These are phyloP conservation scores for Progne subis DNA, from an alignment of 2,113 vertebrate genomes.

Conservation along the genomic window DNA sequence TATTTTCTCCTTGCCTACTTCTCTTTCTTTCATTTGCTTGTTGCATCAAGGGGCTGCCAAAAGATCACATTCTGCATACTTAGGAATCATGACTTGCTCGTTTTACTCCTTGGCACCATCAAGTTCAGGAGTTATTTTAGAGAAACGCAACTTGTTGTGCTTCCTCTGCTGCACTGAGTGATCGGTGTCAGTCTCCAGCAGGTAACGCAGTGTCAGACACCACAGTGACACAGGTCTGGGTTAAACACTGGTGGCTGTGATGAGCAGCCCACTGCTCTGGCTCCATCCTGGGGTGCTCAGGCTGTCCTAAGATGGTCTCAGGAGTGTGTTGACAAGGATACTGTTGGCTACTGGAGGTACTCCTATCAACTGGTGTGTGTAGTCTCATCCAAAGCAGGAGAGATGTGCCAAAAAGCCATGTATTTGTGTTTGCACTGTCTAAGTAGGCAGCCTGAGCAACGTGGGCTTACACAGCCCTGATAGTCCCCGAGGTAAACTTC, in stretches of 20 bases:
- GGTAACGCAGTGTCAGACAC: background rate
- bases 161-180: background rate
- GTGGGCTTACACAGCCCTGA: background rate
- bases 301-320: background rate
- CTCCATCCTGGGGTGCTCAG: background rate
- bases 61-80: background rate
- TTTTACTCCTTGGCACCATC: background rate
- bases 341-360: background rate
- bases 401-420: background rate
- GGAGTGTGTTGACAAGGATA: background rate
- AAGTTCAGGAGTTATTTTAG: background rate
- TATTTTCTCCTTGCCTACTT: background rate
- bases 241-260: background rate
- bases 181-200: background rate
- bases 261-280: background rate
- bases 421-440: background rate
- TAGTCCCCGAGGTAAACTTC: background rate
- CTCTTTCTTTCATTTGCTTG: background rate
- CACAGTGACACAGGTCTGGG: background rate
- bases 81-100: background rate
- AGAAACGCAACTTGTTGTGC: rapidly evolving
- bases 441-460: background rate
- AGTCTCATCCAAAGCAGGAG: background rate
- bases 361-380: background rate
- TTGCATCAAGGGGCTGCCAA: background rate